Evolutionary conservation across 2,113 vertebrate genomes (phyloP).

Genomic region (Poeciliopsis retropinna): DNA sequence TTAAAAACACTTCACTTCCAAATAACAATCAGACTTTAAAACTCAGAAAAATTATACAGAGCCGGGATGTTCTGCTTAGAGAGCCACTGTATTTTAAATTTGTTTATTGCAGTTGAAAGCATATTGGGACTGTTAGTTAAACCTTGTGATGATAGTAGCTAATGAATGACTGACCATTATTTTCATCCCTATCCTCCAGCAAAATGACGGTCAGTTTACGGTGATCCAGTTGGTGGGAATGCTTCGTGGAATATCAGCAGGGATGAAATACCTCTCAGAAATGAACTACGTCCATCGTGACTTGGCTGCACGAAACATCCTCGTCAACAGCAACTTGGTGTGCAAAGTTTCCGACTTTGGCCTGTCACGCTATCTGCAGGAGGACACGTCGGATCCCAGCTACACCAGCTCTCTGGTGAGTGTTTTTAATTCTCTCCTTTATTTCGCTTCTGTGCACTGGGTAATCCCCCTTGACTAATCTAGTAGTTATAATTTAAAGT

Average conservation of each 20-base stretch:
- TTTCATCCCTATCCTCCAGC: conserved; percentile 76
- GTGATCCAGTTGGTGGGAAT: conserved; percentile 99
- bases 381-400: conserved; percentile 95
- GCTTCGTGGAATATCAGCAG: conserved; percentile 94
- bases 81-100: conserved; percentile 13
- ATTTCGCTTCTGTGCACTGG: background rate
- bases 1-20: too few species aligned
- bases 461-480: background rate
- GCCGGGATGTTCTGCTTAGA: background rate
- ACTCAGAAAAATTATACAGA: background rate
- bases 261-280: conserved; percentile 98
- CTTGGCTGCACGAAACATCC: conserved; percentile 95
- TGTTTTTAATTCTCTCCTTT: conserved; percentile 7
- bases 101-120: conserved; percentile 9
- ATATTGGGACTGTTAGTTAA: conserved; percentile 8
- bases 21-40: background rate
- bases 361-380: conserved; percentile 96
- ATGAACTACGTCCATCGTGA: conserved; percentile 98
- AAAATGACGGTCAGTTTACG: conserved; percentile 98
- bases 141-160: background rate
- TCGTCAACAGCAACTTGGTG: conserved; percentile 98
- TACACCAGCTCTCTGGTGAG: conserved; percentile 98
- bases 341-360: conserved; percentile 99
- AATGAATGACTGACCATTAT: conserved; percentile 13
- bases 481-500: conserved; percentile 6